These are phyloP conservation scores for Anagrus nilaparvatae DNA, from an alignment of 1,140 invertebrate species.

Conservation along the genomic window DNA sequence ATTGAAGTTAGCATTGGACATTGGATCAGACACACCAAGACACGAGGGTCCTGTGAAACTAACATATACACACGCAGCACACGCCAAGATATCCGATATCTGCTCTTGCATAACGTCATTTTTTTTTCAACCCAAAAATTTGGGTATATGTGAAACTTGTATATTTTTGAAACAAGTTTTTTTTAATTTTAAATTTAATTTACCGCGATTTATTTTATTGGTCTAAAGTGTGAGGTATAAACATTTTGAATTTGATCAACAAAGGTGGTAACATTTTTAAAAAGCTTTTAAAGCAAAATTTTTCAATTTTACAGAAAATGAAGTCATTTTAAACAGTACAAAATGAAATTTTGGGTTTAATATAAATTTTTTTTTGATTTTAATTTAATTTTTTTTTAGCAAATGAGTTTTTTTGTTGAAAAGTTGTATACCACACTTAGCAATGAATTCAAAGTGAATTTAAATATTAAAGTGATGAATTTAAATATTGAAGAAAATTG, in stretches of 20 bases:
- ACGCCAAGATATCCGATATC: constrained; percentile 36
- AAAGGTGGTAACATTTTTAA: no score
- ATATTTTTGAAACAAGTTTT: constrained; percentile 14
- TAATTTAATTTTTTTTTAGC: not conserved
- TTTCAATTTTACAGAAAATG: no score
- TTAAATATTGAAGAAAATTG: constrained; percentile 7
- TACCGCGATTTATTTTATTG: no score
- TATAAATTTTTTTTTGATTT: not conserved
- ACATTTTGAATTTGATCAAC: no score
- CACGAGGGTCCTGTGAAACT: constrained; percentile 45
- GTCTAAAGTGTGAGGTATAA: no score
- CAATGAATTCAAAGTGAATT: no score
- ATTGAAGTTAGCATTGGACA: no score
- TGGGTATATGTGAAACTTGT: constrained; percentile 11
- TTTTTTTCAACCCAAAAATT: constrained; percentile 17
- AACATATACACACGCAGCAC: constrained; percentile 45
- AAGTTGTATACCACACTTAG: not conserved
- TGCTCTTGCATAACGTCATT: constrained; percentile 10
- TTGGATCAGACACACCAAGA: no score
- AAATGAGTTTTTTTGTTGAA: not conserved
- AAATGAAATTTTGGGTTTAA: not conserved
- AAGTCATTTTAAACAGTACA: not conserved
- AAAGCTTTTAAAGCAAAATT: no score
- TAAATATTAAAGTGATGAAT: no score
- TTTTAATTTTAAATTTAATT: constrained; percentile 6